Base-by-base conservation (phyloP, 1,140 invertebrate genomes). In the Drosophila chauvacae region DNA sequence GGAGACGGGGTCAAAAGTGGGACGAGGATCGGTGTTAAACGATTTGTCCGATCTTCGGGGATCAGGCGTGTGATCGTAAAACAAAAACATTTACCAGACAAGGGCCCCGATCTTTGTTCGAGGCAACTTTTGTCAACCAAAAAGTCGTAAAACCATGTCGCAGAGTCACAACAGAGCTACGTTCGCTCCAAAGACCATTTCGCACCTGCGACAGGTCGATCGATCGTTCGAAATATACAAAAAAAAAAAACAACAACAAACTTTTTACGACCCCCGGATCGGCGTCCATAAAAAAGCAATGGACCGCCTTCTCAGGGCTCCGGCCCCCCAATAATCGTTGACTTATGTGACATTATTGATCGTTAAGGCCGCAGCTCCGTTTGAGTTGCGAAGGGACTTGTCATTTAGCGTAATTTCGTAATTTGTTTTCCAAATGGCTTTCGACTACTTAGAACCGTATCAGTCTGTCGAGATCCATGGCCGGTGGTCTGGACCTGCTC, bases 271-370 rank as follows among this genome's bases (percentile, higher is more conserved):
- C 62, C 62, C 35, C 33, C 65, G 2, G 39, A 66, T 65, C 45
- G 59, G 42, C 14, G 51, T 42, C 65, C 64, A 68, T 79, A 80
- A 77, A 80, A 84, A 85, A 84, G 58, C 71, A 20, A 73, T 79
- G 73, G 61, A 66, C 53, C 64, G 63, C 48, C 68, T 39, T 53
- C 51, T 71, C 53, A 13, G n/a, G 37, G 20, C 51, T 28, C 30
- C 30, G 44, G 48, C 64, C 59, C 60, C 74, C 69, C 78, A 79
- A 82, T 86, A 86, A 86, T 86, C 82, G 69, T 30, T 90, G 78
- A 88, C 74, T 88, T 88, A 88, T 88, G 85, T 88, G 85, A 88
- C 85, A 88, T 88, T 90, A 90, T 90, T 85, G 86, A 64, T 84
- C 81, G 80, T 90, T 80, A 85, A 59, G 53, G 71, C 77, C 64